Evolutionary conservation across 2,888 invertebrate genomes (phyloP).

Genomic region (Perdita meconis): DNA sequence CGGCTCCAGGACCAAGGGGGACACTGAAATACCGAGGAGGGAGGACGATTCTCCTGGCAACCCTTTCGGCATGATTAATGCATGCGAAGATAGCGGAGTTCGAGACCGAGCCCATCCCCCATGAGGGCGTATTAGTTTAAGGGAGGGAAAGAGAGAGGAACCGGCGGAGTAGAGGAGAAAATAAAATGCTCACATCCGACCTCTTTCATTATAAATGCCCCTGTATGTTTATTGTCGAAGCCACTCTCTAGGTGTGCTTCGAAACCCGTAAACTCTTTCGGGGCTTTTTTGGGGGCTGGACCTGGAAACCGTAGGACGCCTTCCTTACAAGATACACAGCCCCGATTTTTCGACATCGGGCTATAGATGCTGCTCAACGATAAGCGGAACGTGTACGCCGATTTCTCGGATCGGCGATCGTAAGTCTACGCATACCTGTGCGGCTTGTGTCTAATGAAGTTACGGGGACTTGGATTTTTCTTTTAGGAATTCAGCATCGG

Average conservation of each 20-base stretch:
- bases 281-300: slow-evolving; percentile 51
- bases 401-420: slow-evolving; percentile 63
- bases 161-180: slow-evolving; percentile 39
- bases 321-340: slow-evolving; percentile 61
- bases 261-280: slow-evolving; percentile 65
- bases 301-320: slow-evolving; percentile 69
- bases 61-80: slow-evolving; percentile 72
- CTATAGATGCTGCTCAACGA: slow-evolving; percentile 61
- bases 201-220: slow-evolving; percentile 76
- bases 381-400: slow-evolving; percentile 63
- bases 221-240: slow-evolving; percentile 73
- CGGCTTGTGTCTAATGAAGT: slow-evolving; percentile 51
- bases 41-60: slow-evolving; percentile 57
- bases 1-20: not conserved
- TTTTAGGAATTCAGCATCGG: slow-evolving; percentile 24
- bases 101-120: slow-evolving; percentile 58
- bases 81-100: slow-evolving; percentile 70
- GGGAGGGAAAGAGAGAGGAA: slow-evolving; percentile 32
- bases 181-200: slow-evolving; percentile 58
- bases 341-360: slow-evolving; percentile 67
- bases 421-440: slow-evolving; percentile 54
- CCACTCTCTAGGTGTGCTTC: slow-evolving; percentile 72
- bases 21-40: slow-evolving; percentile 18
- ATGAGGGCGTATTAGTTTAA: slow-evolving; percentile 56
- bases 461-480: slow-evolving; percentile 44